A percentile compares a stretch with the other conserved stretches of the same genome.
These are phyloP conservation scores for Botia almorhae DNA, from an alignment of 2,797 vertebrate species.

Conservation along the genomic window DNA sequence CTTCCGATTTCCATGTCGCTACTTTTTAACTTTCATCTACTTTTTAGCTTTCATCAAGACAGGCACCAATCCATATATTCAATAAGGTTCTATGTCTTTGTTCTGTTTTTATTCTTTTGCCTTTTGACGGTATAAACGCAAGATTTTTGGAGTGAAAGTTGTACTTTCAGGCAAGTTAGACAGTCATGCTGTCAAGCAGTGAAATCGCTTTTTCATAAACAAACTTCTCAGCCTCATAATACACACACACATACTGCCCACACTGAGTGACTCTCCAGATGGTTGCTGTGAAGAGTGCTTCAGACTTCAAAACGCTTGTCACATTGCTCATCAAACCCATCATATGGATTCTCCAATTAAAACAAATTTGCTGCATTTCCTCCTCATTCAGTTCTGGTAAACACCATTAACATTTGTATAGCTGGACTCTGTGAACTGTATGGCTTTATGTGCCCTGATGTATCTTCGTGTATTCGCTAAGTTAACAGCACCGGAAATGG, in stretches of 20 bases:
- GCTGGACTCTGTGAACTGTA: constrained; percentile 21
- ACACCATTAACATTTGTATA: constrained; percentile 45
- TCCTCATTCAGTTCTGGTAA: constrained; percentile 1
- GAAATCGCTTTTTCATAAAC: constrained; percentile 33
- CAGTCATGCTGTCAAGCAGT: constrained; percentile 33
- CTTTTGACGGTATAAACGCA: constrained; percentile 14
- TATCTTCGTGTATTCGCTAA: constrained; percentile 24
- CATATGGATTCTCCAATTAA: constrained; percentile 52
- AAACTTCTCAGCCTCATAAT: constrained; percentile 41
- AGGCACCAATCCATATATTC: constrained; percentile 44
- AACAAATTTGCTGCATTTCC: constrained; percentile 46
- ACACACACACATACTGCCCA: constrained; percentile 41
- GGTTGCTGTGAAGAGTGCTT: constrained; percentile 42
- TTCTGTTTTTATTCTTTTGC: constrained; percentile 13
- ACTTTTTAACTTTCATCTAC: constrained; percentile 35
- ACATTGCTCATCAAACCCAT: constrained; percentile 53
- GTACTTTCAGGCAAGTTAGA: constrained; percentile 38
- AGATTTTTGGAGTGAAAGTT: constrained; percentile 23
- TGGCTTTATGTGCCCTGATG: constrained; percentile 14
- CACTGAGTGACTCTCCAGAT: constrained; percentile 51
- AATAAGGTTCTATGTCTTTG: constrained; percentile 29
- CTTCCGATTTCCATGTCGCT: constrained; percentile 32
- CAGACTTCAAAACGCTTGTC: constrained; percentile 51
- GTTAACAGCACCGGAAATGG: constrained; percentile 47
- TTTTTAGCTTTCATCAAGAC: constrained; percentile 39